These are phyloP conservation scores for Agrochola macilenta DNA, from an alignment of 2,888 invertebrate species.

Conservation along the genomic window DNA sequence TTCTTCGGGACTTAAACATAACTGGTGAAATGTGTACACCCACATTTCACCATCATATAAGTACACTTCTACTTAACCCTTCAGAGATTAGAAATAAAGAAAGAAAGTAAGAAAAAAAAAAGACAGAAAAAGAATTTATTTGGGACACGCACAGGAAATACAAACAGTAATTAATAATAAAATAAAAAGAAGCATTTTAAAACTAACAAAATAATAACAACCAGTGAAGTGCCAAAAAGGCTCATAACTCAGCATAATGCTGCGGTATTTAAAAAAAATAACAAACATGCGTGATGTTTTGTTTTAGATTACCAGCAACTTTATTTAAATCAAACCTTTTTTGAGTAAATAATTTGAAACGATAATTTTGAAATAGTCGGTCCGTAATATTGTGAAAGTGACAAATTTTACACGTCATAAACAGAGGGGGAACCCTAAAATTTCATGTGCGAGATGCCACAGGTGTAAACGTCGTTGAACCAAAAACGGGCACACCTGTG, in stretches of 20 bases:
- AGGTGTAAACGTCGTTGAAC: slow-evolving; percentile 55
- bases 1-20: background rate
- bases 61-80: background rate
- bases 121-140: no score
- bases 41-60: background rate
- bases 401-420: slow-evolving; percentile 2
- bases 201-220: no score
- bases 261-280: no score
- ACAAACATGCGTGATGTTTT: background rate
- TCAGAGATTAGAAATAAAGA: background rate
- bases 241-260: no score
- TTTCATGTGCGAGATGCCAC: slow-evolving; percentile 36
- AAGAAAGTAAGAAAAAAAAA: no score
- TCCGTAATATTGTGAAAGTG: slow-evolving; percentile 13
- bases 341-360: background rate
- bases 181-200: no score
- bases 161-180: no score
- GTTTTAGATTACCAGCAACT: background rate
- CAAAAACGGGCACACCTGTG: slow-evolving; percentile 56
- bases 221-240: no score
- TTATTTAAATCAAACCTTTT: background rate
- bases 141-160: no score
- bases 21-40: no score
- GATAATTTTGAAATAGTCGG: background rate
- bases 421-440: slow-evolving; percentile 38